Percentiles rank a stretch among this genome's conserved stretches.
Evolutionary conservation across 2,797 vertebrate genomes (phyloP).

Genomic region (Acanthiza pusilla): DNA sequence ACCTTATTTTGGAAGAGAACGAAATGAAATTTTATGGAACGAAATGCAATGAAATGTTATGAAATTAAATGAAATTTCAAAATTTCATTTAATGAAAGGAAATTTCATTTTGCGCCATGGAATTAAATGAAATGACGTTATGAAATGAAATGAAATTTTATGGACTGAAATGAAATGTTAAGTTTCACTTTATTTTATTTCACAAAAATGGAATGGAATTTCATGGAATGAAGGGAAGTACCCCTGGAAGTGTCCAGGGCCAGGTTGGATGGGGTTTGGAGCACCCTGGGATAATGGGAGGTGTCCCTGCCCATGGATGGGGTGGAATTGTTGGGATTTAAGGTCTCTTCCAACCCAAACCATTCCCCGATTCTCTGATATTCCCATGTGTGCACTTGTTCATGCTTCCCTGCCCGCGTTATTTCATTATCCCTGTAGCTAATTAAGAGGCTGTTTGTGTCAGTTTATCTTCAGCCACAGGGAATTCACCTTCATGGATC

Average conservation of each 20-base stretch:
- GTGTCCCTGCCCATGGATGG: neutral
- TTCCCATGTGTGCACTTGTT: neutral
- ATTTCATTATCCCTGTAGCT: neutral
- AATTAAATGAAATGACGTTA: no score
- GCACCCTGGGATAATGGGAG: accelerated
- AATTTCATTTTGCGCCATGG: neutral
- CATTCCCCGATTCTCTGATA: neutral
- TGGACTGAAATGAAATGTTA: neutral
- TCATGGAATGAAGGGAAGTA: neutral
- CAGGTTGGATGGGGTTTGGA: accelerated
- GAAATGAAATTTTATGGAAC: neutral
- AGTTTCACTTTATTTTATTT: no score
- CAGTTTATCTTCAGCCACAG: neutral
- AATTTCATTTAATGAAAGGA: neutral
- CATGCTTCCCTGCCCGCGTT: neutral
- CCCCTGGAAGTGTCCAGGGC: neutral
- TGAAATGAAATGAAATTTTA: neutral
- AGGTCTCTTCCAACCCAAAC: neutral
- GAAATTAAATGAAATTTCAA: no score
- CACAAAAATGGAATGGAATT: no score
- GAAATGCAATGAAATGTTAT: no score
- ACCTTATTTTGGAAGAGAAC: neutral
- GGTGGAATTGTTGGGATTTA: neutral
- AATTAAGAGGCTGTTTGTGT: neutral
- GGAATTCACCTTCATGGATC: neutral